Evolutionary conservation across 2,113 vertebrate genomes (phyloP).

Genomic region (Microtus pennsylvanicus): DNA sequence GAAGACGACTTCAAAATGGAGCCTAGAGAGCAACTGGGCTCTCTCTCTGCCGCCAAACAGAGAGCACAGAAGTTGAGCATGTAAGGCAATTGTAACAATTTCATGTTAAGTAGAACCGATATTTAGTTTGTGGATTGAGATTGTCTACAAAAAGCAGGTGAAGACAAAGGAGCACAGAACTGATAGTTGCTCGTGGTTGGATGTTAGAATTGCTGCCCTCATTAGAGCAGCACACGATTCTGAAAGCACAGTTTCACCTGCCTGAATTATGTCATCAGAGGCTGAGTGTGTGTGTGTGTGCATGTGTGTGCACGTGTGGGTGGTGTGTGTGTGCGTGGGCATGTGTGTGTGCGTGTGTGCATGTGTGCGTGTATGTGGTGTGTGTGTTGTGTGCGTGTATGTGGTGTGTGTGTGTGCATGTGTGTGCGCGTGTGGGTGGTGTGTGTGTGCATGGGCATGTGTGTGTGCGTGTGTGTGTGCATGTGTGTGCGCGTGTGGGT

Average conservation of each 20-base stretch:
- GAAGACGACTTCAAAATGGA: constrained; percentile 48
- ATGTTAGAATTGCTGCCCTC: not conserved
- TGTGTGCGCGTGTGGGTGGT: too few species aligned
- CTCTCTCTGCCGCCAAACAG: not conserved
- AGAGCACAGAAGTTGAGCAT: not conserved
- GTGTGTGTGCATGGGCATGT: too few species aligned
- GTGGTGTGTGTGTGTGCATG: too few species aligned
- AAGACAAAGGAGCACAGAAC: not conserved
- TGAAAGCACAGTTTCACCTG: not conserved
- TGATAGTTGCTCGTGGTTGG: not conserved
- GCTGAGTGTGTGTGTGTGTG: not conserved
- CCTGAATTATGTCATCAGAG: constrained; percentile 13
- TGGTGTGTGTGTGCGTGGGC: too few species aligned
- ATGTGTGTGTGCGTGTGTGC: too few species aligned
- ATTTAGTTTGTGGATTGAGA: not conserved
- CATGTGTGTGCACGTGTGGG: too few species aligned
- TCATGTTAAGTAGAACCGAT: not conserved
- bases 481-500: too few species aligned
- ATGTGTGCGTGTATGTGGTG: too few species aligned
- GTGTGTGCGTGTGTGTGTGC: too few species aligned
- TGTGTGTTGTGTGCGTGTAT: too few species aligned
- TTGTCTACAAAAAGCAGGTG: not conserved
- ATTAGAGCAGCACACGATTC: not conserved
- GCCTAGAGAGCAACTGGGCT: not conserved
- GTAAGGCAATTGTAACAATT: not conserved